These are phyloP conservation scores for Bradypus variegatus DNA, from an alignment of 2,797 vertebrate genomes.

Conservation along the genomic window DNA sequence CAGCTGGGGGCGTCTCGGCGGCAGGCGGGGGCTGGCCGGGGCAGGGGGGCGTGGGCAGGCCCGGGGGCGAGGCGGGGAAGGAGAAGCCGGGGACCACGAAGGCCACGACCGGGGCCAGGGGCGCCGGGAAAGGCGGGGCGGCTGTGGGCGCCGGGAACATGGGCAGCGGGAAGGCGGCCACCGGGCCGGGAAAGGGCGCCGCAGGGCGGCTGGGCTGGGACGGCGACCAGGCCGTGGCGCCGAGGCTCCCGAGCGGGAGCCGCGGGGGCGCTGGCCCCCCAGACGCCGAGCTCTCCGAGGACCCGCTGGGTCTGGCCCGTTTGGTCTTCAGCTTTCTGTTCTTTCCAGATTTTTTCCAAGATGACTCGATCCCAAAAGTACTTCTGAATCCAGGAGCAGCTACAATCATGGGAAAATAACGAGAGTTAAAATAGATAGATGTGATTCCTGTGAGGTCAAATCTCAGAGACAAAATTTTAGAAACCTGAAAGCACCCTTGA, in stretches of 20 bases:
- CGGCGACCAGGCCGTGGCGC: slow-evolving; percentile 87
- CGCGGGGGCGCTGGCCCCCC: slow-evolving; percentile 77
- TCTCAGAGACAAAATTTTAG: neutral
- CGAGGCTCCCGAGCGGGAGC: slow-evolving; percentile 82
- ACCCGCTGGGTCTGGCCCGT: slow-evolving; percentile 83
- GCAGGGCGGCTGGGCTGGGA: slow-evolving; percentile 83
- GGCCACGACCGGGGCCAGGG: slow-evolving; percentile 85
- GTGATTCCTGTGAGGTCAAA: rapidly evolving
- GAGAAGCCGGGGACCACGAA: slow-evolving; percentile 85
- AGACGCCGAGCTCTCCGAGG: slow-evolving; percentile 84
- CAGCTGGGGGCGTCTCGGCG: slow-evolving; percentile 70
- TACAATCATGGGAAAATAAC: neutral
- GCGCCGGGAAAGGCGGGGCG: slow-evolving; percentile 61
- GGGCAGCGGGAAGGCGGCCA: slow-evolving; percentile 84
- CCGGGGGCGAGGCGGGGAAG: slow-evolving; percentile 75
- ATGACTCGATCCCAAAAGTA: slow-evolving; percentile 71
- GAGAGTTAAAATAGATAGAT: neutral
- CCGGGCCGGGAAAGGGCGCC: slow-evolving; percentile 79
- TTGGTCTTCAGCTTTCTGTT: slow-evolving; percentile 87
- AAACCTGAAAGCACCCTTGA: neutral
- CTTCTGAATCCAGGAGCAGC: slow-evolving; percentile 74
- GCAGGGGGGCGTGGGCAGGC: slow-evolving; percentile 74
- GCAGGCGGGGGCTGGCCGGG: slow-evolving; percentile 68
- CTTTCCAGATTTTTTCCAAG: slow-evolving; percentile 81
- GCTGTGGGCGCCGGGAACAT: slow-evolving; percentile 75